A percentile compares a stretch with the other conserved stretches of the same genome.
These are phyloP conservation scores for Hypotaenidia okinawae DNA, from an alignment of 2,797 vertebrate genomes.

Conservation along the genomic window DNA sequence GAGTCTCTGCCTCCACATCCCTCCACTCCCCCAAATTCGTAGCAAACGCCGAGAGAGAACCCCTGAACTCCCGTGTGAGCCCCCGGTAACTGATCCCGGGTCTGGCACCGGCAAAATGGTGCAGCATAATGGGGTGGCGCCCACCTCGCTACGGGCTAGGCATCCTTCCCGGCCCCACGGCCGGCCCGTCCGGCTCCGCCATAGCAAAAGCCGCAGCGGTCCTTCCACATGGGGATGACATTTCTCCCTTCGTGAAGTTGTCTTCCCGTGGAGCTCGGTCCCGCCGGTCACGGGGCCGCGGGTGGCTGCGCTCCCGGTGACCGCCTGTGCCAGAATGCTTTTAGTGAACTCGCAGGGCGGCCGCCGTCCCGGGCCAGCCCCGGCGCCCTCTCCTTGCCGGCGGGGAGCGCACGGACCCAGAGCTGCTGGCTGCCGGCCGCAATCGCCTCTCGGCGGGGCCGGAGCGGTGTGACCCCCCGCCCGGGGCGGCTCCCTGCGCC, in stretches of 20 bases:
- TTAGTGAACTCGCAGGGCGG: fast-evolving
- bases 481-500: not conserved
- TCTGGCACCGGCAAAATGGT: not conserved
- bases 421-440: fast-evolving
- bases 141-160: not conserved
- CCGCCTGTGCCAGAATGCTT: not conserved
- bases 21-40: not conserved
- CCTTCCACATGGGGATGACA: not conserved
- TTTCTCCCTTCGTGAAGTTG: not conserved
- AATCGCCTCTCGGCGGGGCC: too few species aligned
- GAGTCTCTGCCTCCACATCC: not conserved
- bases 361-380: too few species aligned
- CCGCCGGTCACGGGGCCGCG: not conserved
- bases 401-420: fast-evolving
- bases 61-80: not conserved
- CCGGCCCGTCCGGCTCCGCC: not conserved
- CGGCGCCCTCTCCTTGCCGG: fast-evolving
- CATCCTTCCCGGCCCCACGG: not conserved
- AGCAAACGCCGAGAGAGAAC: not conserved
- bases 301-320: not conserved
- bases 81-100: not conserved
- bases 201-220: not conserved
- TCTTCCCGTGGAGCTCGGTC: not conserved
- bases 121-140: not conserved
- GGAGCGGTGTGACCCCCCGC: not conserved